Base-by-base conservation (phyloP, 2,113 vertebrate species). In the Cyphomyrus discorhynchus region DNA sequence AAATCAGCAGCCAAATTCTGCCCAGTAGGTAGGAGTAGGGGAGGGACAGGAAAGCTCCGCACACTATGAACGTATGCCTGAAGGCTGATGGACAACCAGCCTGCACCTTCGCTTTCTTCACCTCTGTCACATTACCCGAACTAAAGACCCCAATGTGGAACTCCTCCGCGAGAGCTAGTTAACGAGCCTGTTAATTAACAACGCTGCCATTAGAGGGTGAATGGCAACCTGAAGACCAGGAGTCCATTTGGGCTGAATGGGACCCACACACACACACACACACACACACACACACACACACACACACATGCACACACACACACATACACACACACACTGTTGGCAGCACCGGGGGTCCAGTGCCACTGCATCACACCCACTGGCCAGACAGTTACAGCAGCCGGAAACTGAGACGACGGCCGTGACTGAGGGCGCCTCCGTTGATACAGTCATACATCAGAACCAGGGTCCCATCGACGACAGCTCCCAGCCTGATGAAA, bases 1-100 rank as follows among this genome's bases (percentile, higher is more conserved):
- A 93, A 93, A 88, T 93, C 90, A 91, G 92, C 91, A 93, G 91
- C 91, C 90, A 92, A 92, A 92, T 92, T 49, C 91, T 91, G 92
- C 88, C 90, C 90, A 86, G 91, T 83, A 15, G n/a, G 62, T 70
- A 87, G 42, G 80, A 47, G 49, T 88, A 91, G 91, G 58, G 52
- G 92, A 92, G 92, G 91, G 91, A 80, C 77, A 53, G 58, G 88
- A 62, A 89, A 90, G 90, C 91, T 93, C 92, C 80, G 84, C 88
- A 91, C 91, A 92, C 91, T 92, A 91, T n/a, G 62, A 93, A 90
- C 94, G 31, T 92, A 5, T 2, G 47, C 0, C n/a, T 31, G 47
- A 49, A 46, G 83, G 47, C 83, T 27, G n/a, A 27, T 7, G 24
- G 11, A 31, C 11, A 86, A 13, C 11, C 91, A 42, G 62, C 62